Conservation (phyloP, 2,888 invertebrate species). For the Laspeyria flexula region DNA sequence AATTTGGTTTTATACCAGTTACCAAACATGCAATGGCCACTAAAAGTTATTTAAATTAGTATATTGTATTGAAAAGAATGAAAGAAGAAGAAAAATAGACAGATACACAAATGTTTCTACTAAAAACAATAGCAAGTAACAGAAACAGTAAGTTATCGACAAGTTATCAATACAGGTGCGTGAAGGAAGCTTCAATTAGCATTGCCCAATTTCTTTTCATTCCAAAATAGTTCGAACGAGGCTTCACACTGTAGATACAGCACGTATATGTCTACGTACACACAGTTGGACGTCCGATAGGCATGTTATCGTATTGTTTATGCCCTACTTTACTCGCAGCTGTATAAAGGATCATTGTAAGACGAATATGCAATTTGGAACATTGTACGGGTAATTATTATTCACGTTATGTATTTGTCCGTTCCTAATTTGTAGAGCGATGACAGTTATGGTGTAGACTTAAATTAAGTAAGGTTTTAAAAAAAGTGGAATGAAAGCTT, state of each 20-base stretch:
- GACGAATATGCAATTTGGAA: constrained; percentile 15
- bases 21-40: too few species aligned
- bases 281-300: constrained; percentile 18
- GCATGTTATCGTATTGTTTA: constrained; percentile 8
- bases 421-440: too few species aligned
- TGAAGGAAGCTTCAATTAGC: not conserved
- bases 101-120: too few species aligned
- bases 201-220: constrained; percentile 5
- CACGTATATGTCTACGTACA: constrained; percentile 30
- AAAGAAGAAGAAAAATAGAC: too few species aligned
- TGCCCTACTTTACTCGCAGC: constrained; percentile 28
- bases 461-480: too few species aligned
- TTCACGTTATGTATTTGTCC: too few species aligned
- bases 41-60: too few species aligned
- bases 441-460: too few species aligned
- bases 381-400: not conserved
- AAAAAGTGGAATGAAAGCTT: too few species aligned
- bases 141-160: not conserved
- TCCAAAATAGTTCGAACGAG: constrained; percentile 3
- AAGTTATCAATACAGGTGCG: constrained; percentile 1
- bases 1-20: too few species aligned
- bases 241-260: constrained; percentile 12
- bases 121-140: not conserved
- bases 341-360: constrained; percentile 26
- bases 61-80: too few species aligned